A percentile compares a stretch with the other conserved stretches of the same genome.
phyloP scores from a whole-genome alignment of 2,113 vertebrate species.

The rabbit (Oryctolagus cuniculus) region DNA sequence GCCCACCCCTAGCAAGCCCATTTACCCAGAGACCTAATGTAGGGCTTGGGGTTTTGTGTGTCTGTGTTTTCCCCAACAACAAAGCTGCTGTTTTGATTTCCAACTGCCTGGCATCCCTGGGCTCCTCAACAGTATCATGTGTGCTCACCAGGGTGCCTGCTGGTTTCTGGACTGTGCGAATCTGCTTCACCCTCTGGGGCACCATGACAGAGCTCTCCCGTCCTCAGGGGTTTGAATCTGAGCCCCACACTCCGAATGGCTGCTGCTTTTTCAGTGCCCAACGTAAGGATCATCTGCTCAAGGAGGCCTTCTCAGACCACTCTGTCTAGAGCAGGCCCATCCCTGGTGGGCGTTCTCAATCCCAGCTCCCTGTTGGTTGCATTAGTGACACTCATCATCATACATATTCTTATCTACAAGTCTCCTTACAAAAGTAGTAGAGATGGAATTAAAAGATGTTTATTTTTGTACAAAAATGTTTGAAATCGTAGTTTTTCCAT shows the following conservation, averaged over 20 bases:
- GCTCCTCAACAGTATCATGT: neutral
- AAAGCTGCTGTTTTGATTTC: constrained; percentile 20
- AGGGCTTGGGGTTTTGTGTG: neutral
- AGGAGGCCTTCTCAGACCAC: neutral
- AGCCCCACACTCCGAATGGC: neutral
- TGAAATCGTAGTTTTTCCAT: no score
- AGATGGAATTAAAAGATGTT: no score
- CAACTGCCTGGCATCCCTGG: neutral
- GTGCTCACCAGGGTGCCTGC: neutral
- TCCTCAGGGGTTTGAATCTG: neutral
- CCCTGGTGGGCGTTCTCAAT: neutral
- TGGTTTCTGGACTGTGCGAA: neutral
- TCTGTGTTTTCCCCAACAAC: neutral
- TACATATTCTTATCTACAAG: neutral
- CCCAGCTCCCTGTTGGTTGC: neutral
- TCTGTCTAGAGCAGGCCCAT: neutral
- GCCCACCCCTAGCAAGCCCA: neutral
- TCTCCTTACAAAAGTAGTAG: no score
- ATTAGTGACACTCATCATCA: neutral
- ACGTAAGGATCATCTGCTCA: neutral
- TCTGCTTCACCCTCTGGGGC: neutral
- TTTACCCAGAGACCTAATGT: neutral
- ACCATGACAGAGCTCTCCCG: neutral
- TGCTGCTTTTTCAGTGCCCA: neutral
- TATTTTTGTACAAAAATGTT: no score